phyloP scores from a whole-genome alignment of 1,140 invertebrate genomes.

The Pollicipes pollicipes region DNA sequence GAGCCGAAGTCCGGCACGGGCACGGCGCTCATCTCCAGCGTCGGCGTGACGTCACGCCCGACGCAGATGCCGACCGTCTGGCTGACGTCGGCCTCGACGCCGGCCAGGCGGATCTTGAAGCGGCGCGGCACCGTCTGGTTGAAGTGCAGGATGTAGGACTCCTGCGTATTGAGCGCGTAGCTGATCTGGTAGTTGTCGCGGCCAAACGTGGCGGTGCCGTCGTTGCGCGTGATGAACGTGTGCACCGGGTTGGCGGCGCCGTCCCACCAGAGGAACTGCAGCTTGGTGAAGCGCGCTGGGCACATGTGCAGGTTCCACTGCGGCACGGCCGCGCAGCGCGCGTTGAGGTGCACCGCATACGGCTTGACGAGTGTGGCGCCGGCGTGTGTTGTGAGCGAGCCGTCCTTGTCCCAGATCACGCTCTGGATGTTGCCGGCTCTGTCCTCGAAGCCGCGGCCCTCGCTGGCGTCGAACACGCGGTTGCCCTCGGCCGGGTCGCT shows the following conservation, averaged over 20 bases:
- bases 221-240: neutral
- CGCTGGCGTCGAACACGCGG: neutral
- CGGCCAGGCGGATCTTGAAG: neutral
- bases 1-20: neutral
- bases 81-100: neutral
- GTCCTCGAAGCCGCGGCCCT: neutral
- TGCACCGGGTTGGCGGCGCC: neutral
- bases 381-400: neutral
- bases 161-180: slow-evolving; percentile 2
- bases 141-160: neutral
- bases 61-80: neutral
- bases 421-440: neutral
- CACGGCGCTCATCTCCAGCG: neutral
- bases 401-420: neutral
- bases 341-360: neutral
- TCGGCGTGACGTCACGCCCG: neutral
- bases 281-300: neutral
- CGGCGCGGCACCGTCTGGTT: neutral
- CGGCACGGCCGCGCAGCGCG: neutral
- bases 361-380: neutral
- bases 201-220: neutral
- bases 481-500: neutral
- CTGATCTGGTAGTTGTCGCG: neutral
- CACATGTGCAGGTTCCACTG: slow-evolving; percentile 4
- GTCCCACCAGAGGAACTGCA: neutral